These are phyloP conservation scores for Platysternon megacephalum DNA, from an alignment of 2,113 vertebrate species.

Conservation along the genomic window DNA sequence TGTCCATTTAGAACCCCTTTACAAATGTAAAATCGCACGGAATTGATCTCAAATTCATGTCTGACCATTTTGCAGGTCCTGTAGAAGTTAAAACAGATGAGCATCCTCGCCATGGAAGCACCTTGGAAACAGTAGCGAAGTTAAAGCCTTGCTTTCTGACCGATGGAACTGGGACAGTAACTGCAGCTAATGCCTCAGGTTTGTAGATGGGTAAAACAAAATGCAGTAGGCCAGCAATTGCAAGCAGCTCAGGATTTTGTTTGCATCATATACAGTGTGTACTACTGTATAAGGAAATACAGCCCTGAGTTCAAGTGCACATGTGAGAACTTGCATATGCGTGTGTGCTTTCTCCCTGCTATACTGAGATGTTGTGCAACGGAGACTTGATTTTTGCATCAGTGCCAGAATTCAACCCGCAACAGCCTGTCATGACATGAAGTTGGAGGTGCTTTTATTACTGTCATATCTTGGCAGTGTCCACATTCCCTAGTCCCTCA, in stretches of 20 bases:
- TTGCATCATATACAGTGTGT: not conserved
- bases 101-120: slow-evolving; percentile 92
- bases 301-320: not conserved
- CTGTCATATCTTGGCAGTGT: not conserved
- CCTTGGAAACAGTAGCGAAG: slow-evolving; percentile 85
- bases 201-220: not conserved
- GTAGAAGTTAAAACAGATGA: slow-evolving; percentile 91
- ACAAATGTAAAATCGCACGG: not conserved
- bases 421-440: not conserved
- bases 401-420: not conserved
- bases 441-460: not conserved
- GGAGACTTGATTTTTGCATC: not conserved
- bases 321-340: fast-evolving
- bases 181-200: slow-evolving; percentile 96
- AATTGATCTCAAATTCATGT: not conserved
- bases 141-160: slow-evolving; percentile 92
- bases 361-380: not conserved
- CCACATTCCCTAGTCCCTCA: not conserved
- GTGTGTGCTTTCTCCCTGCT: not conserved
- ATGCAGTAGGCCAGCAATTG: not conserved
- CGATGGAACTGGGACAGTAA: slow-evolving; percentile 90
- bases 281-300: not conserved
- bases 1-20: not conserved
- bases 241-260: not conserved
- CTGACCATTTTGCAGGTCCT: slow-evolving; percentile 79